Evolutionary conservation across 2,113 vertebrate genomes (phyloP), one percentile per base, ranked within the genome.

Genomic region (Sarotherodon lohbergeri): DNA sequence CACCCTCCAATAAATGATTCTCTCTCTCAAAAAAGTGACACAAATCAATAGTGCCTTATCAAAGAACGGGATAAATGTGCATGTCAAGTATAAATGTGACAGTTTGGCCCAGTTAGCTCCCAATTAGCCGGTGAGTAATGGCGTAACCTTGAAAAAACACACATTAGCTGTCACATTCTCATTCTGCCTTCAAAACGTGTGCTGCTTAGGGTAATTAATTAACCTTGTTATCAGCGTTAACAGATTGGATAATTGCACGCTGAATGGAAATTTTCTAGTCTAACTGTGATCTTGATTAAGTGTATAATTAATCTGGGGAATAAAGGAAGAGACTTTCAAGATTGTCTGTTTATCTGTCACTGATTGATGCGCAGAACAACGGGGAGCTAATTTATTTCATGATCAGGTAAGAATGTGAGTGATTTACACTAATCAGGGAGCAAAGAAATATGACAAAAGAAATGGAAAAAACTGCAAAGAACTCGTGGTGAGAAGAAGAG

Each of bases 181-280:
- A 82, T 89, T 90, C 81, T 43, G 59, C 56, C 68, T 80, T 80
- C 79, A 34, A 91, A 86, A 32, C 50, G 76, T 86, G 84, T 80
- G 66, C 92, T 54, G 82, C 88, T 92, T 0, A 3, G 80, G 29
- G 46, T 92, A 91, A 94, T 93, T 94, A 89, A 95, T 94, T 95
- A 89, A 91, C 71, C 71, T 57, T 29, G 68, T 93, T 95, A 95
- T 95, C 90, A 4, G 79, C 85, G 71, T 17, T 9, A 90, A 86
- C 83, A 88, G 92, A 95, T 89, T 90, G 91, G 91, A 87, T 95
- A 94, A 95, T 94, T 94, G 91, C 90, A 73, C 2, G 41, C 79
- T 84, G 86, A 92, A 93, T 89, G 86, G 41, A 82, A 93, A 91
- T 89, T 52, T 90, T 92, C 90, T 80, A 82, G 89, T 90, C 85